Percentiles rank a stretch among this genome's conserved stretches.
Evolutionary conservation across 1,140 invertebrate species (phyloP).

Genomic region (Zaprionus tsacasi): DNA sequence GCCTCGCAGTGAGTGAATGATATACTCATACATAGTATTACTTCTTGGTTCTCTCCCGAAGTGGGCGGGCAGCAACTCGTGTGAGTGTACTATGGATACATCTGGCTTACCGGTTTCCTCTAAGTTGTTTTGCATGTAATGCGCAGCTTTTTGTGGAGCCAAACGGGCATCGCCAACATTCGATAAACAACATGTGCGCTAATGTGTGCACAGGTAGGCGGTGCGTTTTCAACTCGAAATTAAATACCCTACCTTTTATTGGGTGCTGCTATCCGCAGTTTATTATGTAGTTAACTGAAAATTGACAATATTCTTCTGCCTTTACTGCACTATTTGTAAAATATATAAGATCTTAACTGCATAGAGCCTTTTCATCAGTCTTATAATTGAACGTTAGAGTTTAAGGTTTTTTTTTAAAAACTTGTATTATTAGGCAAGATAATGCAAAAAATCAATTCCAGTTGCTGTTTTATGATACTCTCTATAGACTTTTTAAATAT

Average conservation of each 20-base stretch:
- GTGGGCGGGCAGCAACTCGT: slow-evolving; percentile 41
- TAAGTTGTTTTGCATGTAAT: slow-evolving; percentile 74
- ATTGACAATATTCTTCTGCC: background rate
- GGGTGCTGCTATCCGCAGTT: background rate
- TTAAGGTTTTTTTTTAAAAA: too few species aligned
- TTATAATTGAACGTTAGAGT: too few species aligned
- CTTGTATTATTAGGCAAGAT: too few species aligned
- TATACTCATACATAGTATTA: slow-evolving; percentile 9
- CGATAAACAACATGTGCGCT: slow-evolving; percentile 27
- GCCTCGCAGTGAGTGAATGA: slow-evolving; percentile 30
- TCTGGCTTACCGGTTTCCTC: slow-evolving; percentile 54
- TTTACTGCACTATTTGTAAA: background rate
- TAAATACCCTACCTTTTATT: background rate
- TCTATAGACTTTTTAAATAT: too few species aligned
- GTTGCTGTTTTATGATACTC: too few species aligned
- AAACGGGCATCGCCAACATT: too few species aligned
- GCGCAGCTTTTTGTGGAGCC: slow-evolving; percentile 42
- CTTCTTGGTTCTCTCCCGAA: slow-evolving; percentile 11
- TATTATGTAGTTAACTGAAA: background rate
- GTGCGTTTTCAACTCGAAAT: background rate
- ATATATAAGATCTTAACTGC: background rate
- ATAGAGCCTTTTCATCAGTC: too few species aligned
- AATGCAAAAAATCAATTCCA: too few species aligned
- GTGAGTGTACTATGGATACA: slow-evolving; percentile 18
- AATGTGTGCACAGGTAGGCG: slow-evolving; percentile 11